Percentiles rank a stretch among this genome's conserved stretches.
phyloP scores from a whole-genome alignment of 2,797 vertebrate species.

The Sebastes aleutianus region DNA sequence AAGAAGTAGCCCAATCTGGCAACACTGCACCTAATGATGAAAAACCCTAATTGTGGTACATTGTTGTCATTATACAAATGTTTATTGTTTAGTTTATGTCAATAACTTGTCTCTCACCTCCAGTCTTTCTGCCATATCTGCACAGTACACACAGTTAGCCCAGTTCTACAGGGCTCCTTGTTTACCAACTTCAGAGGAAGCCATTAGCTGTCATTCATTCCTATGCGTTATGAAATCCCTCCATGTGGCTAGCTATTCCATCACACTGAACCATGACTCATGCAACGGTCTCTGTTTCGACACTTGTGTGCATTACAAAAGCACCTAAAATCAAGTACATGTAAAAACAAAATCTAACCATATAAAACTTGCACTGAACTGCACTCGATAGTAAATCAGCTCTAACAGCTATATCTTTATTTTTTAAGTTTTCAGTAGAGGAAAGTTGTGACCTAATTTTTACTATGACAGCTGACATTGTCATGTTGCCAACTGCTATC shows the following conservation, averaged over 20 bases:
- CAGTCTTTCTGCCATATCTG: not conserved
- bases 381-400: not conserved
- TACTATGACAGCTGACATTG: not conserved
- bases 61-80: not conserved
- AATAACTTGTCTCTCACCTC: not conserved
- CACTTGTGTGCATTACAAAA: not conserved
- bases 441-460: not conserved
- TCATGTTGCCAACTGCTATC: not conserved
- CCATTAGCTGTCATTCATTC: not conserved
- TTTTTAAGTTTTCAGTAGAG: not conserved
- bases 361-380: not conserved
- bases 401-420: not conserved
- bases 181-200: constrained; percentile 7
- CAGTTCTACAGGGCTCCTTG: not conserved
- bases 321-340: not conserved
- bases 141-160: not conserved
- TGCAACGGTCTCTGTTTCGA: not conserved
- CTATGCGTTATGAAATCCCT: constrained; percentile 9
- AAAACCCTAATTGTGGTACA: not conserved
- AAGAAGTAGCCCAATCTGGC: not conserved
- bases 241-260: not conserved
- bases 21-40: not conserved
- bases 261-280: constrained; percentile 1
- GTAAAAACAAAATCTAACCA: not conserved
- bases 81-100: not conserved